A percentile compares a stretch with the other conserved stretches of the same genome.
These are phyloP conservation scores for Cataglyphis cursor DNA, from an alignment of 2,888 invertebrate genomes.

Conservation along the genomic window DNA sequence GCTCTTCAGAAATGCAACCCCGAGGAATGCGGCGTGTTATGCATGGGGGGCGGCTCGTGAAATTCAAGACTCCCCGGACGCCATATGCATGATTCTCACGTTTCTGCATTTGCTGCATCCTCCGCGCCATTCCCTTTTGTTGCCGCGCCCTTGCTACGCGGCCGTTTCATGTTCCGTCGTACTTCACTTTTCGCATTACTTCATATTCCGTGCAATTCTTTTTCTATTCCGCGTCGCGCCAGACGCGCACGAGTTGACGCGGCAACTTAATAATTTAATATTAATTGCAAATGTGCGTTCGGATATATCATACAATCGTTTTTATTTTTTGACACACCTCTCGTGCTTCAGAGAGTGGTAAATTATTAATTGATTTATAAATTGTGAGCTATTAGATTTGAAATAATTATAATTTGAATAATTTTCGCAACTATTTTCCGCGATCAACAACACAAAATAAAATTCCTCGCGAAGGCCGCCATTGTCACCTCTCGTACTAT, in stretches of 20 bases:
- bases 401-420: neutral
- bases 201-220: neutral
- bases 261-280: neutral
- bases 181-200: constrained; percentile 11
- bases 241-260: neutral
- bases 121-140: neutral
- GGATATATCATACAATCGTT: neutral
- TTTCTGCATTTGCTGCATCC: constrained; percentile 26
- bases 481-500: neutral
- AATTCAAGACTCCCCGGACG: constrained; percentile 53
- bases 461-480: neutral
- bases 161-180: constrained; percentile 3
- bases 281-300: neutral
- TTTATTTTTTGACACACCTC: neutral
- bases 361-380: neutral
- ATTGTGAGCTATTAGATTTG: too few species aligned
- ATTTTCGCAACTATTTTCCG: neutral
- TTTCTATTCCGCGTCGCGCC: neutral
- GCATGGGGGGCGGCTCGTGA: constrained; percentile 17
- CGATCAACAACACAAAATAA: neutral
- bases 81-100: constrained; percentile 54
- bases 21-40: constrained; percentile 40
- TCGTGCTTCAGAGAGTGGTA: neutral
- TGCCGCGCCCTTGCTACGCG: neutral
- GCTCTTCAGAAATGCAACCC: constrained; percentile 52